These are phyloP conservation scores for Pristionchus exspectatus DNA, from an alignment of 2,888 invertebrate genomes.

Conservation along the genomic window DNA sequence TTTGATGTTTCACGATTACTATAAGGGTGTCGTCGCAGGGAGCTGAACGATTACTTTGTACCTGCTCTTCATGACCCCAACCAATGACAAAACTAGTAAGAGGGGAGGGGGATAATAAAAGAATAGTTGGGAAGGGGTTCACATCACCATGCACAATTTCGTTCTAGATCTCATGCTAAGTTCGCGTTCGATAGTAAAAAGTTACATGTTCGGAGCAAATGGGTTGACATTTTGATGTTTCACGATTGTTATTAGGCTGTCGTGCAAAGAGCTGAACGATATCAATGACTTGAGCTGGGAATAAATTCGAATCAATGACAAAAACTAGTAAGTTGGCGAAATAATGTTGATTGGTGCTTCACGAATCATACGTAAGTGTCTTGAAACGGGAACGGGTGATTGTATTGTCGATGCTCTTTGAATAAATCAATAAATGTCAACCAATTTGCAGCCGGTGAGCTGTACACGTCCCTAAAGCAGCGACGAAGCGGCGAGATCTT, in stretches of 20 bases:
- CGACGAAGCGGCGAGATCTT: conserved; percentile 68
- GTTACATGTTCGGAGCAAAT: too few relatives aligned
- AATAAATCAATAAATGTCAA: not conserved
- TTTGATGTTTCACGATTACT: not conserved
- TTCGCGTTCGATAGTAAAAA: too few relatives aligned
- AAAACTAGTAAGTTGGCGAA: not conserved
- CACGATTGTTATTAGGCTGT: too few relatives aligned
- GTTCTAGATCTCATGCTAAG: too few relatives aligned
- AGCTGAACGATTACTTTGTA: not conserved
- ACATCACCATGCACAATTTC: too few relatives aligned
- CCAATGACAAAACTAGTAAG: not conserved
- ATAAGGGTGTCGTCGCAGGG: not conserved
- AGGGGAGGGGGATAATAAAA: not conserved
- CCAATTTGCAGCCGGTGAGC: conserved; percentile 1
- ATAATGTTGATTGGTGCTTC: not conserved
- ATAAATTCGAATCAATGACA: too few relatives aligned
- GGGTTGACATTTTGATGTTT: too few relatives aligned
- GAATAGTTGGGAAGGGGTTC: not conserved
- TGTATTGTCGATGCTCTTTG: not conserved
- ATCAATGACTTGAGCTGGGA: too few relatives aligned
- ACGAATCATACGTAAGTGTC: not conserved
- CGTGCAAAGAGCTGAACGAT: too few relatives aligned
- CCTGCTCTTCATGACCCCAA: not conserved
- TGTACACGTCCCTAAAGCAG: conserved; percentile 59
- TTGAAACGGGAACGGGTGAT: not conserved